Base-by-base conservation (phyloP, 2,888 invertebrate genomes). In the Lithodes maja region DNA sequence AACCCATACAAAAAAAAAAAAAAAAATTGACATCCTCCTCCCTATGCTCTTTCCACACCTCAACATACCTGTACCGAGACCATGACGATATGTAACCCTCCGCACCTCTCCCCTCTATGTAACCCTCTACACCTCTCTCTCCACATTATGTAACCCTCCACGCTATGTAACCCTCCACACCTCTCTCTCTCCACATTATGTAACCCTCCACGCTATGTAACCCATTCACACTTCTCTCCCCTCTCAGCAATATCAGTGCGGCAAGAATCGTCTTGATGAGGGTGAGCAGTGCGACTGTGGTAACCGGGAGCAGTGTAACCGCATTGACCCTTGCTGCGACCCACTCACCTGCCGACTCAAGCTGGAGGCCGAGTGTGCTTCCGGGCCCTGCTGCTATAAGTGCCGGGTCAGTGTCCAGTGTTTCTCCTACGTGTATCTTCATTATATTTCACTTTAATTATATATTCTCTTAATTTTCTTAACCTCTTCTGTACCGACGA, bases 281-380 rank as follows among this genome's bases (percentile, higher is more conserved):
- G 99, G 97, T 81, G 99, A 99, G 94, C 98, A 99, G 94, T 99
- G 99, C 93, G 99, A 99, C 94, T 99, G 99, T 94, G 99, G 99
- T 81, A 96, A 97, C 87, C 96, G 97, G 93, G 96, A 97, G 92
- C 97, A 98, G 93, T 99, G 99, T 94, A 96, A 96, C 92, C 95
- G 95, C 93, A 94, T 95, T 92, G 99, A 99, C 94, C 98, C 98
- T 0, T 99, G 99, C 95, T 99, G 99, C 94, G 99, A 99, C 94
- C 98, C 99, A 82, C 97, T 98, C 94, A 99, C 99, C 83, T 99
- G 99, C 94, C 97, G 98, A 92, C 96, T 99, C 92, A 97, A 96
- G 92, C 96, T 97, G 93, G 99, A 98, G 94, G 97, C 99, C 0
- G 97, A 99, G 94, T 99, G 99, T 94, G 98, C 98, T 83, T 95